Base-by-base conservation (phyloP, 2,888 invertebrate genomes). In the Scaptomyza caliginosa region DNA sequence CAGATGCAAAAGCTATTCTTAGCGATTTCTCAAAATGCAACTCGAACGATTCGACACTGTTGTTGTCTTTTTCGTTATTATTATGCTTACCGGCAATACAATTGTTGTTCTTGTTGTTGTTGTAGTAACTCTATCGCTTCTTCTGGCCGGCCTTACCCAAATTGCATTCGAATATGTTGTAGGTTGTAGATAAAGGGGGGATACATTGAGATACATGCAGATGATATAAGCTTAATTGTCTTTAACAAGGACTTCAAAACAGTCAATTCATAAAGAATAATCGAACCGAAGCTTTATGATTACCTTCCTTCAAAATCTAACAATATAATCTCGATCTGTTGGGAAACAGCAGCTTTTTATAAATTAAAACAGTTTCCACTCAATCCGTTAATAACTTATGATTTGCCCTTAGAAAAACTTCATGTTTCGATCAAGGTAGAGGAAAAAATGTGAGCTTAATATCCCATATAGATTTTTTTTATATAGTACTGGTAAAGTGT, bases 1-100 rank as follows among this genome's bases (percentile, higher is more conserved):
- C 56, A 59, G 50, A 56, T 71, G 66, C 60, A 52, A 80, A 76
- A 76, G 70, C 79, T 70, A 73, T 77, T 81, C 82, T 81, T 75
- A 69, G 65, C 66, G 62, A 63, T 69, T 84, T 69, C 68, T 81
- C 55, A 49, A 66, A 67, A 67, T 60, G 67, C 62, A 63, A 17
- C 56, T 24, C 59, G 51, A 45, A 46, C 59, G 59, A 60, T 50
- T 66, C 49, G 65, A 63, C 56, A 67, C 57, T 71, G 67, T 68
- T 71, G 68, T 73, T 64, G 67, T 69, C 74, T 65, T 64, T 77
- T 63, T 69, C 56, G 43, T 67, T 60, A 52, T 56, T 69, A 64
- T 81, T 74, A 63, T 60, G 49, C 45, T 62, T 69, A 67, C 36
- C 49, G 62, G 48, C 58, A 49, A 45, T 39, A 32, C n/a, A n/a